Conservation (phyloP, 2,888 invertebrate species). For the Phorcus lineatus region DNA sequence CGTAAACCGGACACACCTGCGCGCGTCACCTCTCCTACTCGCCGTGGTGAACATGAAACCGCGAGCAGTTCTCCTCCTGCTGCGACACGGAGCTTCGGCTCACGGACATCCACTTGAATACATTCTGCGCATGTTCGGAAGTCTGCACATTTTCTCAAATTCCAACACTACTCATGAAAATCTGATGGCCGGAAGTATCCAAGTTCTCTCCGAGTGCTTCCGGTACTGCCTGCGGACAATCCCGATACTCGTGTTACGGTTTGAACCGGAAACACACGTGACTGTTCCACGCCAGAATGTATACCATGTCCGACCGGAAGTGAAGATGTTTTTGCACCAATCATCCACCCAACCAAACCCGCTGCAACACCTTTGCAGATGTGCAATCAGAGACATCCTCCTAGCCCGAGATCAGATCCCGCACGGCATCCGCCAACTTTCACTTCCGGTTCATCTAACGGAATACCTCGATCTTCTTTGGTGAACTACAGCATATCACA, state of each 20-base stretch:
- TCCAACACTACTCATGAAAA: background rate
- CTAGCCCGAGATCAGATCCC: background rate
- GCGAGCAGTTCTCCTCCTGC: conserved; percentile 7
- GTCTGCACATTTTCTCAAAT: background rate
- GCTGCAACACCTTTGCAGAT: conserved; percentile 12
- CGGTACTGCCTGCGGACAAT: conserved; percentile 6
- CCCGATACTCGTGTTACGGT: background rate
- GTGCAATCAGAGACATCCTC: background rate
- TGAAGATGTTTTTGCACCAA: background rate
- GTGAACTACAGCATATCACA: too few species aligned
- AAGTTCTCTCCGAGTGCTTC: conserved; percentile 11
- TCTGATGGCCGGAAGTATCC: background rate
- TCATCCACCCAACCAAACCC: background rate
- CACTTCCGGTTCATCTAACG: background rate
- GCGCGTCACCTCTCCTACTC: conserved; percentile 18
- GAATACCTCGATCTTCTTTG: conserved; percentile 19
- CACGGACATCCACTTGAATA: conserved; percentile 15
- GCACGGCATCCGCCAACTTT: background rate
- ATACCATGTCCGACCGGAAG: conserved; percentile 19
- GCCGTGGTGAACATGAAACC: conserved; percentile 29
- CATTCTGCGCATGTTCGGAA: conserved; percentile 27
- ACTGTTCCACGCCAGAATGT: background rate
- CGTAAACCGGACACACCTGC: conserved; percentile 6
- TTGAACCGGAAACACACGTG: background rate
- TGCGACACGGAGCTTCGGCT: conserved; percentile 18